These are phyloP conservation scores for Ericerus pela DNA, from an alignment of 1,140 invertebrate species.

Conservation along the genomic window DNA sequence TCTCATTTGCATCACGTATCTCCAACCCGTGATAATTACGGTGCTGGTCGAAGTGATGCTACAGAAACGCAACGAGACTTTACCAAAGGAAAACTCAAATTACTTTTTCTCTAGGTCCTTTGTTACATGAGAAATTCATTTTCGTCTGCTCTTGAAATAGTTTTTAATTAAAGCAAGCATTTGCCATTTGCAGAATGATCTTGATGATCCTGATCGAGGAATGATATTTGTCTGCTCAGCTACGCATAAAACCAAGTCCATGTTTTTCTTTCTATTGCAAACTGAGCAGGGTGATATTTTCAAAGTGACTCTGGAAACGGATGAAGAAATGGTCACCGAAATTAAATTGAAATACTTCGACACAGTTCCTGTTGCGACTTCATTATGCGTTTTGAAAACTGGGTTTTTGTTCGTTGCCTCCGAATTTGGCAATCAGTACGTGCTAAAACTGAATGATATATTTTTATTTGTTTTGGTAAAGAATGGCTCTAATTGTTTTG, in stretches of 20 bases:
- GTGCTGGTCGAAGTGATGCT: constrained; percentile 14
- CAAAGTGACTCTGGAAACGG: constrained; percentile 95
- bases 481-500: not conserved
- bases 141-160: not conserved
- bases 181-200: constrained; percentile 67
- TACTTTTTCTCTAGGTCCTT: no score
- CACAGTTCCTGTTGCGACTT: constrained; percentile 87
- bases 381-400: constrained; percentile 96
- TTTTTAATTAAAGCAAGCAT: no score
- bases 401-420: constrained; percentile 97
- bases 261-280: constrained; percentile 93
- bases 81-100: no score
- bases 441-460: constrained; percentile 27
- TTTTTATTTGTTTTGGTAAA: constrained; percentile 15
- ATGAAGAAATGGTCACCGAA: constrained; percentile 97
- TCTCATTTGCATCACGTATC: constrained; percentile 24
- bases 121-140: not conserved
- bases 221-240: constrained; percentile 99
- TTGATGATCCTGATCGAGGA: constrained; percentile 97
- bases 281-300: constrained; percentile 96
- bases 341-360: constrained; percentile 99
- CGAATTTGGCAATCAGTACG: constrained; percentile 99
- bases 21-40: constrained; percentile 19
- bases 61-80: no score
- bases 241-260: constrained; percentile 97